phyloP scores from a whole-genome alignment of 1,140 invertebrate species.

The Drosophila kohkoa region DNA sequence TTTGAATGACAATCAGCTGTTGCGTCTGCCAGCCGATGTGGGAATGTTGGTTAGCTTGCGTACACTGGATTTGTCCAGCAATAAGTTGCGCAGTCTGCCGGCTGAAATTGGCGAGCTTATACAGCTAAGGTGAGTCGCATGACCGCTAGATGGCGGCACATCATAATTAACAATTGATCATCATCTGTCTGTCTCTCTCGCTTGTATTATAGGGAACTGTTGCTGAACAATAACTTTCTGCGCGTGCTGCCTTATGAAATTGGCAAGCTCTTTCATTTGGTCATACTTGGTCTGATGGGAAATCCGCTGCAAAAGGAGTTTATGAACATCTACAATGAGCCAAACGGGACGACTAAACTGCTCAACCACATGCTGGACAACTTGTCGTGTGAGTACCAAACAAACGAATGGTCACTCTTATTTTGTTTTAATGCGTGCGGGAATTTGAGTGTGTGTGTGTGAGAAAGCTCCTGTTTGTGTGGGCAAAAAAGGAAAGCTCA shows the following conservation, averaged over 20 bases:
- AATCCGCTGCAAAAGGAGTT: constrained; percentile 98
- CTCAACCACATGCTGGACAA: constrained; percentile 97
- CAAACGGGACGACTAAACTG: constrained; percentile 97
- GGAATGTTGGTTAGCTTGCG: constrained; percentile 92
- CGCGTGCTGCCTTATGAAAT: constrained; percentile 97
- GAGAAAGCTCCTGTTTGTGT: constrained; percentile 52
- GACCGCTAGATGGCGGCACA: neutral
- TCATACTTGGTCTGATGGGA: constrained; percentile 94
- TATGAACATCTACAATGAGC: constrained; percentile 95
- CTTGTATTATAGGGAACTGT: constrained; percentile 91
- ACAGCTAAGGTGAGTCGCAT: constrained; percentile 90
- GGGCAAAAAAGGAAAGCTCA: constrained; percentile 70
- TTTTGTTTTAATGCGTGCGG: constrained; percentile 16
- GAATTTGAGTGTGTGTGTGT: constrained; percentile 14
- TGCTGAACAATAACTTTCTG: constrained; percentile 97
- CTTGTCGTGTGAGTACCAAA: constrained; percentile 92
- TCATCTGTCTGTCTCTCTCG: constrained; percentile 9
- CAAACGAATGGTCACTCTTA: constrained; percentile 28
- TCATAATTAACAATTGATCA: neutral
- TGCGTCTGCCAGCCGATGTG: constrained; percentile 95
- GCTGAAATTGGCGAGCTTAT: constrained; percentile 98
- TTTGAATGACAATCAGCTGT: constrained; percentile 97
- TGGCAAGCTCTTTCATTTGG: constrained; percentile 98
- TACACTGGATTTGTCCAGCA: constrained; percentile 96
- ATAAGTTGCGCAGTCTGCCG: constrained; percentile 96